phyloP scores from a whole-genome alignment of 2,113 vertebrate genomes.

The Macroglossus sobrinus region DNA sequence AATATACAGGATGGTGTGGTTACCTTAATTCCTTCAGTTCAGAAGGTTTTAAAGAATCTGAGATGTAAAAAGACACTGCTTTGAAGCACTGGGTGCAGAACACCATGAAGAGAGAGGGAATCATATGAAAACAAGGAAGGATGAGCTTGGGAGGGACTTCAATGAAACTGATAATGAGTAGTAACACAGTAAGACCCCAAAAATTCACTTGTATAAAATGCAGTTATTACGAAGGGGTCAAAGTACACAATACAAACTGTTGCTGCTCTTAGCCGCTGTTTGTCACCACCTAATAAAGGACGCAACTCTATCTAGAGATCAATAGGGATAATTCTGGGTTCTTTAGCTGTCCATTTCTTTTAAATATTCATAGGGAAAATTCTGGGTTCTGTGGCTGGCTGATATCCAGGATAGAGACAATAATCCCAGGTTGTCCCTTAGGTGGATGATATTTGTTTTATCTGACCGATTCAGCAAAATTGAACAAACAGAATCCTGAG shows the following conservation, averaged over 20 bases:
- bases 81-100: not conserved
- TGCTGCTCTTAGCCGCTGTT: not conserved
- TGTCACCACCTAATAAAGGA: not conserved
- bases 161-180: not conserved
- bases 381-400: not conserved
- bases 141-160: not conserved
- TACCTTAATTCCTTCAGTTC: not conserved
- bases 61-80: not conserved
- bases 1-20: rapidly evolving
- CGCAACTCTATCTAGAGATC: not conserved
- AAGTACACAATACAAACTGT: not conserved
- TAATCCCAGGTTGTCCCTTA: not conserved
- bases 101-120: not conserved
- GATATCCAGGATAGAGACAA: not conserved
- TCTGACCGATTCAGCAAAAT: not conserved
- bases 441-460: not conserved
- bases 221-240: not conserved
- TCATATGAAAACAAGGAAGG: not conserved
- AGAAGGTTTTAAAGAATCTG: not conserved
- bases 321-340: not conserved
- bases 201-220: not conserved
- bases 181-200: not conserved
- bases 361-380: too few species aligned
- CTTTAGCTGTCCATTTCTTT: not conserved
- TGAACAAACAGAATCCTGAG: not conserved